Evolutionary conservation across 2,113 vertebrate species (phyloP), one percentile per base, ranked within the genome.

Genomic region (Oncorhynchus masou): DNA sequence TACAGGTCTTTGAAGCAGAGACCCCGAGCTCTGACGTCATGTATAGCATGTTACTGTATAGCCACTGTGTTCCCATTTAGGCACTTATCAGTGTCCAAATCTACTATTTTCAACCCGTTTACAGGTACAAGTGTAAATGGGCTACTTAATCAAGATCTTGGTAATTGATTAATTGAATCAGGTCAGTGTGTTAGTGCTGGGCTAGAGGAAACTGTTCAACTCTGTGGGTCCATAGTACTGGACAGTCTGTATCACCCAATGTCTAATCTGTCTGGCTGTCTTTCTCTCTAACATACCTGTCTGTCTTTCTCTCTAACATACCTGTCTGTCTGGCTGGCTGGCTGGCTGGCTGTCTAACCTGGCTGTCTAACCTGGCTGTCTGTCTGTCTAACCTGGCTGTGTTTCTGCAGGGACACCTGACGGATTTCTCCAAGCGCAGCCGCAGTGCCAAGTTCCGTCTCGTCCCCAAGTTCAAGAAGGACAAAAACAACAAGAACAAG

Each of bases 381-480:
- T n/a, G n/a, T n/a, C 57, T 80, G 71, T 73, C 64, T 66, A 29
- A 12, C 39, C 39, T 45, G 1, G 59, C 19, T 75, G 57, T 71
- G 5, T 84, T 4, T 72, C 49, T 54, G 49, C 27, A 73, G 71
- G 71, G 87, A 15, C 90, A 92, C 59, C 89, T 95, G 79, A 84
- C 95, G 49, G 97, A 97, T 76, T 96, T 95, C 74, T 94, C 95
- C 9, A 99, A 97, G 82, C 93, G 95, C 24, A 94, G 94, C 85
- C 95, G 96, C 45, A 95, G 96, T 1, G 94, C 94, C 3, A 99
- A 98, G 78, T 99, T 99, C 83, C 95, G 97, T 22, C 95, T 99
- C 0, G 98, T 99, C 87, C 95, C 96, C 45, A 99, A 99, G 78
- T 98, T 99, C 84, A 99, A 99, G 86, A 98, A 98, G 79, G 98